These are phyloP conservation scores for Steinernema khuongi DNA, from an alignment of 1,140 invertebrate species.

Conservation along the genomic window DNA sequence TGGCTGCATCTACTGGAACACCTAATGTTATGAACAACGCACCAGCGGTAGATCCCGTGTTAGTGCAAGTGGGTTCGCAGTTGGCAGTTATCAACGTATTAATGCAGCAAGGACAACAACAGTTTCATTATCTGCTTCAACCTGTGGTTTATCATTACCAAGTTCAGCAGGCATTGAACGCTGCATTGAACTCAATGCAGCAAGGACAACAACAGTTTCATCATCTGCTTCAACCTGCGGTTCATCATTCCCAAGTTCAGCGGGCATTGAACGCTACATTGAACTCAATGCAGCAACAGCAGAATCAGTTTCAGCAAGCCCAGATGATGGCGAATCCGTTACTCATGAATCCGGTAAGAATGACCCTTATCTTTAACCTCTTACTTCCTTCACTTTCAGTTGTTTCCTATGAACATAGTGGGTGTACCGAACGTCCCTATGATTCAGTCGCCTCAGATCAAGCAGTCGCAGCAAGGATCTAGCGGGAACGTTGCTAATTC, in stretches of 20 bases:
- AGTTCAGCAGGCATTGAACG: too few relatives aligned
- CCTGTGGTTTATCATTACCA: too few relatives aligned
- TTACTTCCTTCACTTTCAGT: neutral
- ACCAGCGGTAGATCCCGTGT: neutral
- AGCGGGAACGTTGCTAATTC: neutral
- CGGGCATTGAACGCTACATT: too few relatives aligned
- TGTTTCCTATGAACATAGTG: neutral
- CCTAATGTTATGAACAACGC: neutral
- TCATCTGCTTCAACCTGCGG: too few relatives aligned
- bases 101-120: conserved; percentile 19
- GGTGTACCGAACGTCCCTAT: conserved; percentile 11
- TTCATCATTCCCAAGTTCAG: too few relatives aligned
- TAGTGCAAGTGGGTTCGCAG: neutral
- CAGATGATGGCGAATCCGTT: neutral
- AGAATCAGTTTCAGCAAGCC: conserved; percentile 14
- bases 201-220: conserved; percentile 22
- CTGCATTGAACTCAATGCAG: too few relatives aligned
- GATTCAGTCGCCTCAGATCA: neutral
- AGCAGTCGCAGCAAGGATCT: conserved; percentile 3
- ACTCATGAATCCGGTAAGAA: neutral
- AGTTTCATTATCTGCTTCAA: conserved; percentile 1
- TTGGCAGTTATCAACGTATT: neutral
- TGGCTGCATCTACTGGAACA: neutral
- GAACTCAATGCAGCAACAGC: neutral
- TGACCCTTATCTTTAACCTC: too few relatives aligned